Base-by-base conservation (phyloP, 1,140 invertebrate species). In the Palaemon carinicauda region DNA sequence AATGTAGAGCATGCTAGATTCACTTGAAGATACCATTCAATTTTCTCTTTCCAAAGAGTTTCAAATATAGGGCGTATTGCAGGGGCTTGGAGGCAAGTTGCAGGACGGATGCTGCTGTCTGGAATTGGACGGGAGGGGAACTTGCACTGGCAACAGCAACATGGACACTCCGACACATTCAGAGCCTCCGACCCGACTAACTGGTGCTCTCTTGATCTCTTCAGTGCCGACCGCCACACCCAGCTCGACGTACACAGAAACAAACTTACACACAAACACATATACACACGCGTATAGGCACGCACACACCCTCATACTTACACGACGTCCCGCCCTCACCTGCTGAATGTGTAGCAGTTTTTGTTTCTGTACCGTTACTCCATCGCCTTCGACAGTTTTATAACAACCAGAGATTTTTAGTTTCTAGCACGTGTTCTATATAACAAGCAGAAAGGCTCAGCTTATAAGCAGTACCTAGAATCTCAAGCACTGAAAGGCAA, bases 121-220 rank as follows among this genome's bases (percentile, higher is more conserved):
- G 73, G 73, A 21, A 75, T n/a, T 19, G 69, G 31, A 21, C 9
- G 33, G n/a, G 73, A n/a, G 17, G 73, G n/a, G 21, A 50, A 50
- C 24, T 21, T n/a, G 73, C 29, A 60, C 33, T 54, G 54, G 54
- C 33, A 24, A 54, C 78, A 33, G 31, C 31, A 33, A n/a, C 27
- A 24, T 52, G 54, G 78, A 29, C 52, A 54, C 52, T 54, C 78
- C 78, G 52, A 31, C 53, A 51, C 29, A 31, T n/a, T 33, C 78
- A 54, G 78, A 80, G 78, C 78, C 78, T 52, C 78, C 78, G 54
- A 80, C 53, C 53, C 52, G 78, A 80, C 78, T 80, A 80, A 80
- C 78, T 80, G 52, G 78, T 80, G 78, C 54, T 80, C 53, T 80
- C 24, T 80, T 80, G 78, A 80, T 80, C 78, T 80, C 52, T n/a